These are phyloP conservation scores for Mormyrus hasselquistii DNA, from an alignment of 2,797 vertebrate genomes.

Conservation along the genomic window DNA sequence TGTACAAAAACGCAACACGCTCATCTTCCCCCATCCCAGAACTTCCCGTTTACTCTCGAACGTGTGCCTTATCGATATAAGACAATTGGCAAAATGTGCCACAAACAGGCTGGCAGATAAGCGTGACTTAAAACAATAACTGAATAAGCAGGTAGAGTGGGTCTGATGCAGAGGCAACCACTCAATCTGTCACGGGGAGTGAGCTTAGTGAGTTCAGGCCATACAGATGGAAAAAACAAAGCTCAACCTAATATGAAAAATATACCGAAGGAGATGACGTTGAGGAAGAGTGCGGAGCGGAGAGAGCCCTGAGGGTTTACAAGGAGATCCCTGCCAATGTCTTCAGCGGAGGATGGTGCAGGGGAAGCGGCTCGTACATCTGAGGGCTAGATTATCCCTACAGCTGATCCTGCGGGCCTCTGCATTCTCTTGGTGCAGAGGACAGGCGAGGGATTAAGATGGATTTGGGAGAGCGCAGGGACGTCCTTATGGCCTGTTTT, in stretches of 20 bases:
- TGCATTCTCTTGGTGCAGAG: slow-evolving; percentile 6
- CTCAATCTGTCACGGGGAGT: not conserved
- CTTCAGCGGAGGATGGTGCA: not conserved
- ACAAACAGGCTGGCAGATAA: not conserved
- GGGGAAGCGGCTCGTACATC: slow-evolving; percentile 9
- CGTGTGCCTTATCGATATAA: not conserved
- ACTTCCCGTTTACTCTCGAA: not conserved
- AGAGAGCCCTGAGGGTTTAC: not conserved
- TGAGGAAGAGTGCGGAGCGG: not conserved
- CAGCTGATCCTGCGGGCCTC: not conserved
- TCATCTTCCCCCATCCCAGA: not conserved
- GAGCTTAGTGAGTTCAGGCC: not conserved
- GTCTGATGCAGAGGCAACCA: not conserved
- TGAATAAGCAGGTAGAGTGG: not conserved
- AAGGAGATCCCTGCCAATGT: slow-evolving; percentile 2
- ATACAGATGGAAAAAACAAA: slow-evolving; percentile 1
- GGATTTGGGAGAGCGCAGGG: not conserved
- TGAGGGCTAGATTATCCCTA: not conserved
- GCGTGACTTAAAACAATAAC: not conserved
- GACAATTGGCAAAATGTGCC: not conserved
- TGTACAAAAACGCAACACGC: not conserved
- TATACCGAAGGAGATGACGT: slow-evolving; percentile 6
- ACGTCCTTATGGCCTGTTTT: not conserved
- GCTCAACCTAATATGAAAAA: slow-evolving; percentile 6
- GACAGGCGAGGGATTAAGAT: slow-evolving; percentile 8